Conservation (phyloP, 2,888 invertebrate genomes). For the Latrodectus elegans region DNA sequence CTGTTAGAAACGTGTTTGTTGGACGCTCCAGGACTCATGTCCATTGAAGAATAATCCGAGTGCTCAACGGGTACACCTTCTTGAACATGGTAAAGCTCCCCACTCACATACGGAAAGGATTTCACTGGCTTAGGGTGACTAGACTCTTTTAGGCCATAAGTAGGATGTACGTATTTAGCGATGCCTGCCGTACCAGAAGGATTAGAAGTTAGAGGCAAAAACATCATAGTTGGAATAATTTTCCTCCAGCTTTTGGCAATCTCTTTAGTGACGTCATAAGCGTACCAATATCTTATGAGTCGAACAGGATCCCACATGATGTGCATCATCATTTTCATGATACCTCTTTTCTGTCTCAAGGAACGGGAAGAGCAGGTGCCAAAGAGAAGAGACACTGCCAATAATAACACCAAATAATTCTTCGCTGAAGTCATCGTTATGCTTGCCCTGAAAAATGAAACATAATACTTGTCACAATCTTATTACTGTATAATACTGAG, state of each 20-base stretch:
- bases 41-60: background rate
- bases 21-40: background rate
- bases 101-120: background rate
- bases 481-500: too few relatives aligned
- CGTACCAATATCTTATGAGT: constrained; percentile 55
- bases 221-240: constrained; percentile 53
- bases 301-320: constrained; percentile 62
- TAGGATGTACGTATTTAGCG: constrained; percentile 50
- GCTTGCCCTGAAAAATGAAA: background rate
- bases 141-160: constrained; percentile 20
- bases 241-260: constrained; percentile 60
- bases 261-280: constrained; percentile 57
- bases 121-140: background rate
- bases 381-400: background rate
- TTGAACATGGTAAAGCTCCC: background rate
- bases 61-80: background rate
- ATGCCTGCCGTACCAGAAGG: constrained; percentile 19
- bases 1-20: background rate
- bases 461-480: too few relatives aligned
- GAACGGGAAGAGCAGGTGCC: background rate
- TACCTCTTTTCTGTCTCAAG: constrained; percentile 49
- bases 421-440: background rate
- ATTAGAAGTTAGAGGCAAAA: constrained; percentile 28
- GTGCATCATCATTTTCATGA: constrained; percentile 64
- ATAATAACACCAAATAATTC: background rate